Evolutionary conservation across 2,797 vertebrate genomes (phyloP).

Genomic region (Melanotaenia pygmaea): DNA sequence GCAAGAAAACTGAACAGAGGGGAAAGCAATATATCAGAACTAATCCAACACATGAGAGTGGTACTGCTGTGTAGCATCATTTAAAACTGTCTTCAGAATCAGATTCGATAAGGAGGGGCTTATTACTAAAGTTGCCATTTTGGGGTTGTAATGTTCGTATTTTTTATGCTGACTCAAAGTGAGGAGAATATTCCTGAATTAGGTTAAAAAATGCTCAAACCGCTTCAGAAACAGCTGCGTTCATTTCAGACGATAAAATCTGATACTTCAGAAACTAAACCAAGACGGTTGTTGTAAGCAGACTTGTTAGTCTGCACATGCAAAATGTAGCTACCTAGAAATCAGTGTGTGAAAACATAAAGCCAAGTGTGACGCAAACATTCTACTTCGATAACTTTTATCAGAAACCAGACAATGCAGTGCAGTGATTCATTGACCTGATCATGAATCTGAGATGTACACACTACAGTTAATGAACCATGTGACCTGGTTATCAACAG

Average conservation of each 20-base stretch:
- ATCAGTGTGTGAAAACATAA: not conserved
- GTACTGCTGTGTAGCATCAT: not conserved
- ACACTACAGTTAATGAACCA: not conserved
- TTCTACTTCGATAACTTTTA: not conserved
- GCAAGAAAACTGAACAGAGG: not conserved
- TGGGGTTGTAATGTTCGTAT: constrained; percentile 8
- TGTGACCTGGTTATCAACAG: not conserved
- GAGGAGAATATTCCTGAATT: constrained; percentile 1
- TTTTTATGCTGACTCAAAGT: constrained; percentile 24
- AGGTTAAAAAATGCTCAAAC: not conserved
- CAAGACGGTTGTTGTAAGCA: not conserved
- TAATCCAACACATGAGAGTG: no score
- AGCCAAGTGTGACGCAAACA: not conserved
- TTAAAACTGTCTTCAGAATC: not conserved
- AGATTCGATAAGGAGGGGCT: no score
- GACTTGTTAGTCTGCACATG: not conserved
- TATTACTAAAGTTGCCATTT: no score
- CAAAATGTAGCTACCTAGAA: no score
- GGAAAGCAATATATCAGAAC: not conserved
- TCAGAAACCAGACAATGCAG: constrained; percentile 12
- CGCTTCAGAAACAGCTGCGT: not conserved
- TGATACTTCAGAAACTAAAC: not conserved
- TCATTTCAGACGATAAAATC: no score
- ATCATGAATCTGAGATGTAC: not conserved
- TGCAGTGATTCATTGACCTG: not conserved